Conservation (phyloP, 1,140 invertebrate genomes). For the Euwallacea fornicatus region DNA sequence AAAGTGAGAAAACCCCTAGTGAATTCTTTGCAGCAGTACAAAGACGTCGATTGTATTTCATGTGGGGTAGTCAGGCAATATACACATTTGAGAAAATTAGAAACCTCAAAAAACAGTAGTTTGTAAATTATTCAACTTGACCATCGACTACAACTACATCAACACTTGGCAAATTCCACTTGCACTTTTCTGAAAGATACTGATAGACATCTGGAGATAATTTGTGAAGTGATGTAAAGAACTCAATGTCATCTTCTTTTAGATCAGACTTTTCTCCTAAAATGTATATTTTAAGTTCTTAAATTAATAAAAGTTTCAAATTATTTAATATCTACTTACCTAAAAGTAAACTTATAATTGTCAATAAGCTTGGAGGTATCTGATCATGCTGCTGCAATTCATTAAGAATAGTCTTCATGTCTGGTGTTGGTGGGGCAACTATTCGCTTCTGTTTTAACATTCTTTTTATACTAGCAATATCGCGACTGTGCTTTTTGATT, state of each 20-base stretch:
- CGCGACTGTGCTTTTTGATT: constrained; percentile 47
- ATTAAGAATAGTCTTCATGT: constrained; percentile 30
- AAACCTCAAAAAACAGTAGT: not conserved
- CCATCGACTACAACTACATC: constrained; percentile 35
- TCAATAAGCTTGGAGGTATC: constrained; percentile 27
- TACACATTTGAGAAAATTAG: not conserved
- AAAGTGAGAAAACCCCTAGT: too few relatives aligned
- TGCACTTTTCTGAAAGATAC: constrained; percentile 46
- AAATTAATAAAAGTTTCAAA: constrained; percentile 19
- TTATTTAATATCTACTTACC: not conserved
- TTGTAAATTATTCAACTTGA: not conserved
- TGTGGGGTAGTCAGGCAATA: too few relatives aligned
- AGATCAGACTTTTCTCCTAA: constrained; percentile 42
- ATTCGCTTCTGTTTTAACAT: constrained; percentile 42
- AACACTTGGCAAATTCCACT: constrained; percentile 48
- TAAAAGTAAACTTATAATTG: constrained; percentile 27
- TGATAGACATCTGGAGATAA: constrained; percentile 47
- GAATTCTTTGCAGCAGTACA: too few relatives aligned
- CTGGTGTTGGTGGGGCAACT: constrained; percentile 28
- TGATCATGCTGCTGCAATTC: constrained; percentile 10
- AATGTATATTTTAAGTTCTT: constrained; percentile 18
- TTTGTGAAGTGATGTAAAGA: constrained; percentile 47
- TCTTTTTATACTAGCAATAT: constrained; percentile 47
- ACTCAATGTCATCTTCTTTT: constrained; percentile 44
- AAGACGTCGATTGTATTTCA: too few relatives aligned